Conservation (phyloP, 1,140 invertebrate genomes). For the Vanessa atalanta region DNA sequence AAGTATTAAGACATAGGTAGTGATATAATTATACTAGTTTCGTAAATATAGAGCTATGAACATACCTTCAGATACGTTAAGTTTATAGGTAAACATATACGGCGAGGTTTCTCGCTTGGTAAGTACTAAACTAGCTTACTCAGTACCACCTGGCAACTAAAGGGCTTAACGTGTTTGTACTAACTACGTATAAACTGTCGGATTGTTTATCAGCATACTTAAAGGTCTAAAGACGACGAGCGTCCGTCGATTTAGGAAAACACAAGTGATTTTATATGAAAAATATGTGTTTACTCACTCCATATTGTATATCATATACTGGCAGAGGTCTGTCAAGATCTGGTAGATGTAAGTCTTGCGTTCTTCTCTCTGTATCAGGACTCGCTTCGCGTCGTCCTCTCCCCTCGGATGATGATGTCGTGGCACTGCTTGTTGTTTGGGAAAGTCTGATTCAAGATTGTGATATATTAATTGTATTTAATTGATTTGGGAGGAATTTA, state of each 20-base stretch:
- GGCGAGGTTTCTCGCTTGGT: neutral
- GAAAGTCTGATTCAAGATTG: slow-evolving; percentile 69
- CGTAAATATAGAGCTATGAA: too few species aligned
- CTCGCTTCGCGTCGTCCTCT: slow-evolving; percentile 67
- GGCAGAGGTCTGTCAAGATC: slow-evolving; percentile 75
- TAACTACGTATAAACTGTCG: slow-evolving; percentile 9
- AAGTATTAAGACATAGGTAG: too few species aligned
- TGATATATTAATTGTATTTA: neutral
- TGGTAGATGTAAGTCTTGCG: slow-evolving; percentile 63
- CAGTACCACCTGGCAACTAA: slow-evolving; percentile 21
- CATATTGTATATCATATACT: slow-evolving; percentile 82
- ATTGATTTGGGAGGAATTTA: neutral
- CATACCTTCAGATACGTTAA: too few species aligned
- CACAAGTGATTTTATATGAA: neutral
- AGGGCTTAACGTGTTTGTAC: slow-evolving; percentile 16
- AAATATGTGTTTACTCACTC: slow-evolving; percentile 68
- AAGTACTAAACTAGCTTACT: slow-evolving; percentile 12
- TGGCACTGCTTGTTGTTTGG: slow-evolving; percentile 81
- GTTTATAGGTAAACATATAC: too few species aligned
- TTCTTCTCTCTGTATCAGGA: slow-evolving; percentile 57
- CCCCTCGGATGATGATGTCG: slow-evolving; percentile 77
- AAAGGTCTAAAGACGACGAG: neutral
- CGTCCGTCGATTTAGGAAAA: neutral
- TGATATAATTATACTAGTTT: too few species aligned
- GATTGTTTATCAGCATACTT: slow-evolving; percentile 8